phyloP scores from a whole-genome alignment of 2,113 vertebrate genomes.

The Ranitomeya variabilis region DNA sequence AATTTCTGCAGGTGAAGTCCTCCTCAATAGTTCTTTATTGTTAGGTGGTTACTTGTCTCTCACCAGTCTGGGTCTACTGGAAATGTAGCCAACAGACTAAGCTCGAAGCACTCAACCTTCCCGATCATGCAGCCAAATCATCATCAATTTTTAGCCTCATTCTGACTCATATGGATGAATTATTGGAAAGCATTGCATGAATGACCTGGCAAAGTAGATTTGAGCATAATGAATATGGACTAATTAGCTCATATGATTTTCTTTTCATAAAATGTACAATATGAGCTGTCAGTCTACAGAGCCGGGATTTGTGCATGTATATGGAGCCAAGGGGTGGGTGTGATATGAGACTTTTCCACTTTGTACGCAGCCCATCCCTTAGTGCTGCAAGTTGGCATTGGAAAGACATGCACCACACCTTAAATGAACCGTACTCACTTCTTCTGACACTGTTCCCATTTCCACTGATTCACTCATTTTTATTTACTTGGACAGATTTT shows the following conservation, averaged over 20 bases:
- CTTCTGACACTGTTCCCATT: conserved; percentile 70
- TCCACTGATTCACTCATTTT: conserved; percentile 73
- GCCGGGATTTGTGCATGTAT: conserved; percentile 59
- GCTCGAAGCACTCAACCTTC: conserved; percentile 20
- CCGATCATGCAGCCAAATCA: conserved; percentile 29
- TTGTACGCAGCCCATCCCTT: conserved; percentile 64
- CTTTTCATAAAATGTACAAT: conserved; percentile 23
- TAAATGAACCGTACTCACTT: conserved; percentile 75
- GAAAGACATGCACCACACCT: conserved; percentile 75
- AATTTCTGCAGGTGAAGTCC: not conserved
- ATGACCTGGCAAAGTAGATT: conserved; percentile 18
- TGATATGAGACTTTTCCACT: conserved; percentile 39
- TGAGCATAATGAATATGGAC: conserved; percentile 47
- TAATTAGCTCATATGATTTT: conserved; percentile 44
- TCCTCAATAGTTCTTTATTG: not conserved
- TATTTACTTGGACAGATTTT: conserved; percentile 65
- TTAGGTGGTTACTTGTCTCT: not conserved
- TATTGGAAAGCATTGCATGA: conserved; percentile 15
- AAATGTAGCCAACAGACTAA: not conserved
- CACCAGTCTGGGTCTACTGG: not conserved
- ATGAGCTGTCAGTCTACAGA: conserved; percentile 60
- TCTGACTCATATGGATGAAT: conserved; percentile 34
- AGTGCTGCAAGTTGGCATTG: conserved; percentile 67
- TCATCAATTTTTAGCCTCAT: not conserved
- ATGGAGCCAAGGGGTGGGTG: conserved; percentile 68